Evolutionary conservation across 2,113 vertebrate genomes (phyloP).

Genomic region (Nyctibius bracteatus): DNA sequence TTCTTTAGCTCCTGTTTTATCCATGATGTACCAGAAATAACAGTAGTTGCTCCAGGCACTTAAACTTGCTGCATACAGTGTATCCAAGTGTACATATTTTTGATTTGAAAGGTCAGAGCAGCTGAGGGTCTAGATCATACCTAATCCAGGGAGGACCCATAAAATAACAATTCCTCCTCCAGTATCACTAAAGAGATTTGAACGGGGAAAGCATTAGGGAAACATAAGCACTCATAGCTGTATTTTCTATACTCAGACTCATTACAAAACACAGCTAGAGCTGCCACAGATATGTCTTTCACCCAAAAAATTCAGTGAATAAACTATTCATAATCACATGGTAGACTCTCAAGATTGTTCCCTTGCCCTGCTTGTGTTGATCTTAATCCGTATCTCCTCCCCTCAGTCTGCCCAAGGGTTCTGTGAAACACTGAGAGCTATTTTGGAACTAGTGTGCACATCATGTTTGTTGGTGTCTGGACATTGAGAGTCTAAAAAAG

Average conservation of each 20-base stretch:
- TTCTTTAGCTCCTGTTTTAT: neutral
- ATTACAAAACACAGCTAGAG: neutral
- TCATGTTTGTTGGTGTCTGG: neutral
- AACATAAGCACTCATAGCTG: neutral
- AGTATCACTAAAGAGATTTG: neutral
- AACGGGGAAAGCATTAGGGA: neutral
- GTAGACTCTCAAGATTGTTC: neutral
- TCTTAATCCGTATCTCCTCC: neutral
- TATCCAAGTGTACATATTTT: neutral
- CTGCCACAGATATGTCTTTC: neutral
- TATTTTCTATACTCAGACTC: neutral
- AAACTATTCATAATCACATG: neutral
- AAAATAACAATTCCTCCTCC: neutral
- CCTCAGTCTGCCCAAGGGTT: neutral
- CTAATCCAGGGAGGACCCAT: neutral
- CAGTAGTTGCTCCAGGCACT: neutral
- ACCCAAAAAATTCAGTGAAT: neutral
- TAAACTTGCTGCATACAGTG: neutral
- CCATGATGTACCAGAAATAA: neutral
- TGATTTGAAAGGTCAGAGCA: neutral
- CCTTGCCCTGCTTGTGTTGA: neutral
- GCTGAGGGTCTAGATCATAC: neutral
- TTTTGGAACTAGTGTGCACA: neutral
- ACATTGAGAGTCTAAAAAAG: neutral
- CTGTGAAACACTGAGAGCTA: neutral